Percentiles rank a stretch among this genome's conserved stretches.
Conservation (phyloP, 2,888 invertebrate species). For the Ichneumoninae sp. region DNA sequence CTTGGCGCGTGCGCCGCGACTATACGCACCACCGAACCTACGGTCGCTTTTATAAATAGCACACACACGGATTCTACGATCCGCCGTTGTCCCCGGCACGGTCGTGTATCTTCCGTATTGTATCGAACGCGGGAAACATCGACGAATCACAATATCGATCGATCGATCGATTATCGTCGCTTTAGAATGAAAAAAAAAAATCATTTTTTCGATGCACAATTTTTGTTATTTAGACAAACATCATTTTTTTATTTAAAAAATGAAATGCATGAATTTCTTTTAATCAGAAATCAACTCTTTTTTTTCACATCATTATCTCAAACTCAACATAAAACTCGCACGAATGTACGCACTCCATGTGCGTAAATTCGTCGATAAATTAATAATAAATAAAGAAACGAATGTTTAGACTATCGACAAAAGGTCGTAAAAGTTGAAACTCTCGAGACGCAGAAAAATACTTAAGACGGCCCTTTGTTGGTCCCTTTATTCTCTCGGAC, state of each 20-base stretch:
- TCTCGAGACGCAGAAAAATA: not conserved
- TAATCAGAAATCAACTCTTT: too few relatives aligned
- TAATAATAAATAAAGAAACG: not conserved
- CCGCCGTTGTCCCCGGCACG: not conserved
- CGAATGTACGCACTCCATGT: too few relatives aligned
- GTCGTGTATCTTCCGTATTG: not conserved
- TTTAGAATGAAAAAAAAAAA: not conserved
- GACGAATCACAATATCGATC: not conserved
- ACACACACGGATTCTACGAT: conserved; percentile 24
- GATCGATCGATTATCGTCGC: not conserved
- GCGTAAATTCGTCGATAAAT: not conserved
- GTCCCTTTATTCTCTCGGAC: conserved; percentile 35
- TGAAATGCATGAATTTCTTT: too few relatives aligned
- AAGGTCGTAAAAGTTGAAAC: not conserved
- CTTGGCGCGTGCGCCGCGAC: conserved; percentile 66
- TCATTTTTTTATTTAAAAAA: too few relatives aligned
- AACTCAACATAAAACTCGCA: too few relatives aligned
- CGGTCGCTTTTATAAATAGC: conserved; percentile 63
- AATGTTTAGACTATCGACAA: not conserved
- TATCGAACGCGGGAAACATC: not conserved
- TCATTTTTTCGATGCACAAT: too few relatives aligned
- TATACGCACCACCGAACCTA: conserved; percentile 43
- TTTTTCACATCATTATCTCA: too few relatives aligned
- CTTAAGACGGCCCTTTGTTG: conserved; percentile 13
- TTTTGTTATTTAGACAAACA: too few relatives aligned